Conservation (phyloP, 2,888 invertebrate species). For the Crossocerus cetratus region DNA sequence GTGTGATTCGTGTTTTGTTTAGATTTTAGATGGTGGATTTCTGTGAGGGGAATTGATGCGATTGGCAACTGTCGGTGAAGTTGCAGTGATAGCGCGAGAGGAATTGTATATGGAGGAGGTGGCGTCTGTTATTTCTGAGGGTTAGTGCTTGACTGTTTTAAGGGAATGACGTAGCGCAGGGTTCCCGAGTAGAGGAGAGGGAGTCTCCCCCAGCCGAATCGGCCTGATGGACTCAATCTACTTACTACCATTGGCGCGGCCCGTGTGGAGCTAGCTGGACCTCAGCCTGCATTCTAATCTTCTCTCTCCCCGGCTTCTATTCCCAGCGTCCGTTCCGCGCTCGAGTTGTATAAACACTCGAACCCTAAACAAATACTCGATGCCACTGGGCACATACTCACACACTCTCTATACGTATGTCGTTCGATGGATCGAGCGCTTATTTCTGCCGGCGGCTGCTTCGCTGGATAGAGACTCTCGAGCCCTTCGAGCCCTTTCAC, state of each 20-base stretch:
- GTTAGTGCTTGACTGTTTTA: conserved; percentile 25
- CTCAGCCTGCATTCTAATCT: conserved; percentile 40
- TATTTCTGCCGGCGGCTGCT: conserved; percentile 44
- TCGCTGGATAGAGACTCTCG: neutral
- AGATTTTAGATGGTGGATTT: too few species aligned
- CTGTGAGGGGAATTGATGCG: too few species aligned
- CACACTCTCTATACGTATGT: conserved; percentile 16
- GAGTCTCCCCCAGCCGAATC: conserved; percentile 9
- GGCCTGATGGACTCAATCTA: conserved; percentile 56
- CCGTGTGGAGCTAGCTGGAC: conserved; percentile 13
- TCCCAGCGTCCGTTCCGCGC: conserved; percentile 41
- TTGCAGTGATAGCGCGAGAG: too few species aligned
- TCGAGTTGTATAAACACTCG: conserved; percentile 53
- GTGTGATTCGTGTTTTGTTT: too few species aligned
- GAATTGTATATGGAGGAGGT: neutral
- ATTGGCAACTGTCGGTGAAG: too few species aligned
- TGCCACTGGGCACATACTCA: conserved; percentile 36
- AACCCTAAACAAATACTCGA: conserved; percentile 62
- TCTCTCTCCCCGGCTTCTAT: conserved; percentile 19
- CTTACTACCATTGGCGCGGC: conserved; percentile 47
- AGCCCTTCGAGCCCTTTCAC: neutral
- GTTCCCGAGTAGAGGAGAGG: conserved; percentile 21
- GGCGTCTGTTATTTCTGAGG: conserved; percentile 24
- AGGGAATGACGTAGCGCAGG: conserved; percentile 22
- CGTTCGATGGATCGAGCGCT: conserved; percentile 51